phyloP scores from a whole-genome alignment of 1,140 invertebrate species.

The Drosophila eugracilis region DNA sequence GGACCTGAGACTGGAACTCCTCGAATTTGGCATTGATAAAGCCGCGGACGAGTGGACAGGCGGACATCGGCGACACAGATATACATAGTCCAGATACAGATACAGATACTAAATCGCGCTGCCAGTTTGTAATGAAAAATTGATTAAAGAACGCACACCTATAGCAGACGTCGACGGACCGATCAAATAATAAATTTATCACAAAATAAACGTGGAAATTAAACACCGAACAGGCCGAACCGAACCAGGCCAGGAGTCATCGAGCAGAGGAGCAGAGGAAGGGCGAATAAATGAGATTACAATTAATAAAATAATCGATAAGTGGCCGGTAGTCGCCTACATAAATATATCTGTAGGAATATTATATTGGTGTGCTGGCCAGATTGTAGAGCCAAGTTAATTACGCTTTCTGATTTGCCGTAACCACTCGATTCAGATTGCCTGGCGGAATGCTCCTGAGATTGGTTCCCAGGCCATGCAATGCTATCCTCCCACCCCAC shows the following conservation, averaged over 20 bases:
- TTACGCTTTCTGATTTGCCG: constrained; percentile 72
- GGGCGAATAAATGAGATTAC: constrained; percentile 79
- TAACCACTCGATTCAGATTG: constrained; percentile 37
- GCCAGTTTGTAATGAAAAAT: constrained; percentile 79
- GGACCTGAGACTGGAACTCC: constrained; percentile 17
- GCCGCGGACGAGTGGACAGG: constrained; percentile 43
- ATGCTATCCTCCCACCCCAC: too few relatives aligned
- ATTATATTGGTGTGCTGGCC: constrained; percentile 10
- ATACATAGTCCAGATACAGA: constrained; percentile 35
- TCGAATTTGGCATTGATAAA: constrained; percentile 76
- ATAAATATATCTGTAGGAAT: constrained; percentile 2
- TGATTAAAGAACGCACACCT: constrained; percentile 59
- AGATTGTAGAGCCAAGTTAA: constrained; percentile 69
- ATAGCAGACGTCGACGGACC: constrained; percentile 1
- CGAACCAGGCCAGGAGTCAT: constrained; percentile 9
- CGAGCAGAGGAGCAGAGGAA: constrained; percentile 16
- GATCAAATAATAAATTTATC: constrained; percentile 78
- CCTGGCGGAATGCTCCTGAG: constrained; percentile 5
- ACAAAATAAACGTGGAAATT: constrained; percentile 80
- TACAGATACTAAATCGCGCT: constrained; percentile 42
- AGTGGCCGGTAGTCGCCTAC: constrained; percentile 43
- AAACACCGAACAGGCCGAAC: constrained; percentile 38
- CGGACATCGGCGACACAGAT: constrained; percentile 26
- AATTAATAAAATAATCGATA: constrained; percentile 83
- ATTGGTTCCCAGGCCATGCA: constrained; percentile 8